Evolutionary conservation across 2,888 invertebrate species (phyloP).

Genomic region (Amphimallon solstitiale): DNA sequence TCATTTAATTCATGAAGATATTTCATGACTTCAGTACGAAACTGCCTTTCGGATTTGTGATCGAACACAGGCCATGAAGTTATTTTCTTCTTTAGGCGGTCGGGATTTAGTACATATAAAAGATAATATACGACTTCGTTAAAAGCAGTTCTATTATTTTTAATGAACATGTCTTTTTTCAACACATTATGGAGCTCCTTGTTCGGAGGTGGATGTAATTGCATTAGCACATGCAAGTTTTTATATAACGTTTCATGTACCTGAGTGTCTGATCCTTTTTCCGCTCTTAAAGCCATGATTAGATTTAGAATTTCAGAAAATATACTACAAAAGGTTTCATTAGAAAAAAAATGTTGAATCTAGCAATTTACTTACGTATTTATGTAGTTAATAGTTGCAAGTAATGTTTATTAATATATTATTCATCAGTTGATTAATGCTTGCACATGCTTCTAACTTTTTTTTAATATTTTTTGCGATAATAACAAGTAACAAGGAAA

Average conservation of each 20-base stretch:
- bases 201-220: constrained; percentile 49
- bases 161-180: constrained; percentile 59
- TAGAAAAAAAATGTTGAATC: no score
- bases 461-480: no score
- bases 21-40: constrained; percentile 55
- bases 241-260: constrained; percentile 54
- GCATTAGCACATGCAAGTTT: constrained; percentile 54
- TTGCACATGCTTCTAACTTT: no score
- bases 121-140: constrained; percentile 57
- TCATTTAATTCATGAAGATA: constrained; percentile 55
- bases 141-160: constrained; percentile 59
- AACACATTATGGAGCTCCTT: constrained; percentile 54
- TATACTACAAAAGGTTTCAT: no score
- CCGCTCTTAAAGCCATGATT: constrained; percentile 42
- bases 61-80: constrained; percentile 55
- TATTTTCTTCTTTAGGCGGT: constrained; percentile 53
- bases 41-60: constrained; percentile 54
- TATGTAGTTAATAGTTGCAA: no score
- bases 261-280: constrained; percentile 50
- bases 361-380: no score
- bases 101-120: constrained; percentile 54
- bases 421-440: no score
- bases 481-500: no score
- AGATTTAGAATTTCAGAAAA: no score
- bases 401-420: no score